These are phyloP conservation scores for Ichneumoninae sp. DNA, from an alignment of 2,888 invertebrate species.

Conservation along the genomic window DNA sequence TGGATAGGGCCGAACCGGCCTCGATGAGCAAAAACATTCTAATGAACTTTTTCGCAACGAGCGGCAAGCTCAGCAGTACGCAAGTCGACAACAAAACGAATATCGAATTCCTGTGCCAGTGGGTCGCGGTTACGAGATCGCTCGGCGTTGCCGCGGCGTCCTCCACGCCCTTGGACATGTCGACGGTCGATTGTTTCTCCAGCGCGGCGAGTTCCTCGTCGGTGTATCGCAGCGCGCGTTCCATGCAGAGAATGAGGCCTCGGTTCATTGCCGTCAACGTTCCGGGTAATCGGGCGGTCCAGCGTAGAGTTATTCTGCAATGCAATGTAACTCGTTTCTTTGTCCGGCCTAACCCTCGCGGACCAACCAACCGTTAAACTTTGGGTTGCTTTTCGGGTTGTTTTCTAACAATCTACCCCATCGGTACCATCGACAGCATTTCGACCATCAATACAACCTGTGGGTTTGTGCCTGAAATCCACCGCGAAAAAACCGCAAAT, in stretches of 20 bases:
- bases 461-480: too few relatives aligned
- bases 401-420: too few relatives aligned
- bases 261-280: conserved; percentile 28
- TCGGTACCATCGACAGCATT: too few relatives aligned
- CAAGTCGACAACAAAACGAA: conserved; percentile 44
- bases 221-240: conserved; percentile 36
- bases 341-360: too few relatives aligned
- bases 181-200: conserved; percentile 32
- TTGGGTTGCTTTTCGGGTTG: too few relatives aligned
- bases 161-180: conserved; percentile 42
- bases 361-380: too few relatives aligned
- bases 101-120: conserved; percentile 40
- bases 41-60: conserved; percentile 40
- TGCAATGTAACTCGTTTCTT: neutral
- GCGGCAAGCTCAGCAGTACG: conserved; percentile 48
- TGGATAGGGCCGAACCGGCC: conserved; percentile 5
- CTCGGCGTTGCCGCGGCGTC: conserved; percentile 8
- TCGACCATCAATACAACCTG: too few relatives aligned
- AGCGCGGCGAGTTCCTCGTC: conserved; percentile 43
- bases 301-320: conserved; percentile 46
- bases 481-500: too few relatives aligned
- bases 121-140: neutral
- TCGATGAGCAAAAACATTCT: conserved; percentile 36
- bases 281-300: conserved; percentile 33
- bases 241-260: conserved; percentile 2